These are phyloP conservation scores for Cosmopolites sordidus DNA, from an alignment of 2,888 invertebrate species.

Conservation along the genomic window DNA sequence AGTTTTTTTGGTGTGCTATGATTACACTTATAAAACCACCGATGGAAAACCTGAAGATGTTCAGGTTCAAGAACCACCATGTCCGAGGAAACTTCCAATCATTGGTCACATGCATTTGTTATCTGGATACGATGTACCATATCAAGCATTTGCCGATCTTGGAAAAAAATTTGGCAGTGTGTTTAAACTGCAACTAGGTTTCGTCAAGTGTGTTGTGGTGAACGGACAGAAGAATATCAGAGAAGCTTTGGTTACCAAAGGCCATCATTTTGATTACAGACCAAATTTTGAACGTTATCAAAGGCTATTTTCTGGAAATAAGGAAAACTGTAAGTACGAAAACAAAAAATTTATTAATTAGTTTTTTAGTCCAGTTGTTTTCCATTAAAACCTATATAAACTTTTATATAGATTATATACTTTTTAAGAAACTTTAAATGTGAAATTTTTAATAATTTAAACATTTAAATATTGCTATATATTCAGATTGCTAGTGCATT, in stretches of 20 bases:
- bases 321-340: constrained; percentile 62
- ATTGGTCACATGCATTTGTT: constrained; percentile 56
- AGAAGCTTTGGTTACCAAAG: constrained; percentile 56
- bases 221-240: constrained; percentile 57
- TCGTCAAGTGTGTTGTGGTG: constrained; percentile 54
- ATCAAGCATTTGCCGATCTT: constrained; percentile 55
- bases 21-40: neutral
- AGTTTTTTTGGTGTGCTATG: neutral
- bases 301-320: constrained; percentile 60
- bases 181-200: constrained; percentile 54
- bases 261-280: constrained; percentile 60
- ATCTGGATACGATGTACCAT: constrained; percentile 57
- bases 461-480: too few relatives aligned
- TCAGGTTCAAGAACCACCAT: constrained; percentile 46
- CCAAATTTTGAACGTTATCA: constrained; percentile 62
- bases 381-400: too few relatives aligned
- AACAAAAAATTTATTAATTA: too few relatives aligned
- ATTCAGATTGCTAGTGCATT: too few relatives aligned
- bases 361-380: too few relatives aligned
- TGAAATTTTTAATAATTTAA: too few relatives aligned
- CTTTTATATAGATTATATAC: too few relatives aligned
- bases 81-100: constrained; percentile 54
- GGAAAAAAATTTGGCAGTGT: constrained; percentile 54
- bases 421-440: too few relatives aligned
- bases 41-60: neutral